phyloP scores from a whole-genome alignment of 2,113 vertebrate genomes.

The Felis catus region DNA sequence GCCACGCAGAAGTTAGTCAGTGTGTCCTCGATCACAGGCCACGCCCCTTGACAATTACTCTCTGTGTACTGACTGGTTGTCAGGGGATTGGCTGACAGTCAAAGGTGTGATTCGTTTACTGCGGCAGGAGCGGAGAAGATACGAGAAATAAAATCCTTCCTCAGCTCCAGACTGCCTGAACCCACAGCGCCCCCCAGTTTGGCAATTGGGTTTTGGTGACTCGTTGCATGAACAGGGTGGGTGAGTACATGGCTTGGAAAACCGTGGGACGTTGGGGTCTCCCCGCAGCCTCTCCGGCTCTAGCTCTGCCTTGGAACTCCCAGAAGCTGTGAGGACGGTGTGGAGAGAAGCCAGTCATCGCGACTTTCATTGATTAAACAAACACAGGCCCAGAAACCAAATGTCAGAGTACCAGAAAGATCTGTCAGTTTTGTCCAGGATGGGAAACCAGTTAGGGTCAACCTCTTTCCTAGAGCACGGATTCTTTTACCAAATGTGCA shows the following conservation, averaged over 20 bases:
- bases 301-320: not conserved
- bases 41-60: not conserved
- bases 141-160: not conserved
- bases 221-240: not conserved
- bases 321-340: not conserved
- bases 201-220: not conserved
- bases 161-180: not conserved
- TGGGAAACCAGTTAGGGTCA: not conserved
- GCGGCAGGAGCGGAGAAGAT: not conserved
- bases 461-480: not conserved
- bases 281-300: fast-evolving
- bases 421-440: not conserved
- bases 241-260: not conserved
- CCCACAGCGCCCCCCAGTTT: not conserved
- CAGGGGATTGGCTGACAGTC: not conserved
- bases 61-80: not conserved
- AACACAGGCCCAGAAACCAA: not conserved
- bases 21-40: too few relatives aligned
- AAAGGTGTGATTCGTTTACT: not conserved
- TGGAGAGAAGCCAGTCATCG: not conserved
- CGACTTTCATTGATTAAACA: not conserved
- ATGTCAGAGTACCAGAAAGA: not conserved
- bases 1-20: not conserved
- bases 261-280: not conserved
- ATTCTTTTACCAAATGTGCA: not conserved